Base-by-base conservation (phyloP, 1,140 invertebrate species). In the Drosophila bocki region DNA sequence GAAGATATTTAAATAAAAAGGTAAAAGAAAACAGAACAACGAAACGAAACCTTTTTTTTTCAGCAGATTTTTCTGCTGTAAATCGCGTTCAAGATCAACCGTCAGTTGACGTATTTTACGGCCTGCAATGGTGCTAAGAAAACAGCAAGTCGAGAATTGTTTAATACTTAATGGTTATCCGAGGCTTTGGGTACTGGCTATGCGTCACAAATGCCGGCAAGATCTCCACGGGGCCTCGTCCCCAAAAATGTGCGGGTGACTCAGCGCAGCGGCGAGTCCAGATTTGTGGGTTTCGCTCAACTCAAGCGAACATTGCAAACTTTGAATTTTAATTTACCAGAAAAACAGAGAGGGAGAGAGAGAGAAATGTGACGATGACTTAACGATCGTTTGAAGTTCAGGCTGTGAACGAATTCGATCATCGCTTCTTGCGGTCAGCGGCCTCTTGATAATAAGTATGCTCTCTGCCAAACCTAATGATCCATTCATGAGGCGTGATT, bases 351-450 rank as follows among this genome's bases (percentile, higher is more conserved):
- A 26, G 58, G 9, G 39, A 29, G 63, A 44, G 60, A 44, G 60
- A 41, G 62, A 44, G 62, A 44, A 62, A 44, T 65, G 57, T 22
- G 39, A 22, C 58, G 58, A 64, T 61, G 62, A 64, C 62, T 56
- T 19, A 39, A 39, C 53, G 53, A 22, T 22, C 26, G 58, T 4
- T 39, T 35, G 44, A 19, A n/a, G n/a, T 42, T 42, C 45, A 26
- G 19, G 26, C 13, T 48, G 8, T 48, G n/a, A 59, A 59, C 67
- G 26, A 72, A 45, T 72, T 74, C 45, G 68, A 74, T 72, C 56
- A 74, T 74, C 70, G 45, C 13, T 51, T 29, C 68, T 72, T 50
- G 60, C n/a, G 70, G 70, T 74, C 70, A 74, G 68, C 70, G 68
- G 70, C 68, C 70, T 72, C 17, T 26, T 33, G n/a, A 19, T 29